Percentiles rank a stretch among this genome's conserved stretches.
Evolutionary conservation across 1,140 invertebrate genomes (phyloP).

Genomic region (Oryctes rhinoceros): DNA sequence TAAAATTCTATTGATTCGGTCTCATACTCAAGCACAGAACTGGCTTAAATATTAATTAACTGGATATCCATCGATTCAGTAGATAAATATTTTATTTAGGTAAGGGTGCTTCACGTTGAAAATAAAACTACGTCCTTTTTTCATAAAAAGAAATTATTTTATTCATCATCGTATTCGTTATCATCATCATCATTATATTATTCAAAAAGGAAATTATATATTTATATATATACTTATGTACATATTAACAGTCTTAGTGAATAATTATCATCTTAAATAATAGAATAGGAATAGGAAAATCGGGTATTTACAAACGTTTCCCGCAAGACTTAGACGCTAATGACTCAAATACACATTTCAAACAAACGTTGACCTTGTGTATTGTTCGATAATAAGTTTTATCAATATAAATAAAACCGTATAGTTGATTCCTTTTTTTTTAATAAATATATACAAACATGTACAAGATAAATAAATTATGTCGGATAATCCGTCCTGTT

Average conservation of each 20-base stretch:
- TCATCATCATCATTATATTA: constrained; percentile 16
- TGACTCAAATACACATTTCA: not conserved
- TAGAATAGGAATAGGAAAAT: constrained; percentile 4
- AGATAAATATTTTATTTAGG: too few relatives aligned
- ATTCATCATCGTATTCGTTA: not conserved
- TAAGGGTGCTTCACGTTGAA: too few relatives aligned
- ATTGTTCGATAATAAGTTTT: constrained; percentile 1
- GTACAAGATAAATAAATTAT: constrained; percentile 8
- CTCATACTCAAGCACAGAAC: too few relatives aligned
- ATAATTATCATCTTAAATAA: constrained; percentile 14
- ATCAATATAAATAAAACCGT: not conserved
- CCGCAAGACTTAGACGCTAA: not conserved
- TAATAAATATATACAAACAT: not conserved
- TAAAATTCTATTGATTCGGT: too few relatives aligned
- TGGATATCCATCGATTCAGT: too few relatives aligned
- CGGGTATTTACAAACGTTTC: constrained; percentile 1
- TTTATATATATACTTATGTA: constrained; percentile 11
- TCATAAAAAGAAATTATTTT: constrained; percentile 25
- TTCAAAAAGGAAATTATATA: constrained; percentile 33
- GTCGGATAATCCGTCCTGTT: not conserved
- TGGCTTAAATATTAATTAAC: too few relatives aligned
- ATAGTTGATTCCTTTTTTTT: not conserved
- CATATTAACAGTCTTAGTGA: constrained; percentile 32
- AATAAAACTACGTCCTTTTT: not conserved
- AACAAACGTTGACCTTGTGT: not conserved